Base-by-base conservation (phyloP, 2,888 invertebrate genomes). In the Limnephilus rhombicus region DNA sequence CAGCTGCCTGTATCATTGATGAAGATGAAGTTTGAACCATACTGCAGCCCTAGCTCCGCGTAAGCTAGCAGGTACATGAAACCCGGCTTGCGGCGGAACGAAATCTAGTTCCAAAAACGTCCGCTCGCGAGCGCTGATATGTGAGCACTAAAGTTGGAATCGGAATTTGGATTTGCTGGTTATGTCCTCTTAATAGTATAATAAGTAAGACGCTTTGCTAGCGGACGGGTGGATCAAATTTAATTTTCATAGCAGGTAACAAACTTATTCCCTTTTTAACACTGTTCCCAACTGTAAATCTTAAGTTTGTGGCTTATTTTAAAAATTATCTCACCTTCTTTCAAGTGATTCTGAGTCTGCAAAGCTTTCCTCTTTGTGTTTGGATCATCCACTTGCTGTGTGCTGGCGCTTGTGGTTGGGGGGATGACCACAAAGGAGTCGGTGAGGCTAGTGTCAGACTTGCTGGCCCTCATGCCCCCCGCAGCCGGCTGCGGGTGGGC, bases 381-480 rank as follows among this genome's bases (percentile, higher is more conserved):
- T 3, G 92, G 80, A 29, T 93, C 93, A 45, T 93, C 93, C 31
- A 93, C 93, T 41, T 93, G 92, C 18, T 91, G 53, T 1, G 86
- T 90, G 68, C 93, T 93, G 18, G 85, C 90, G 11, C 96, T 96
- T n/a, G 83, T 90, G 15, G 96, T 96, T 93, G 97, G 97, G 0
- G 97, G 96, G 24, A 99, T 97, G 94, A 99, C 97, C 3, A 98
- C 98, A 95, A 99, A 99, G 41, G 98, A 98, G 95, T 99, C 98
- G 0, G 98, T 98, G 31, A 99, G 96, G 94, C 98, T 98, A 0
- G 98, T 98, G 95, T 99, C 98, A 3, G 98, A 98, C 96, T 98
- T 98, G 95, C 98, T 98, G 13, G 98, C 97, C 89, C 98, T 96
- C 94, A 98, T 96, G 1, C 97, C 97, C 45, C 95, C 96, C 94